Percentiles rank a stretch among this genome's conserved stretches.
Conservation (phyloP, 2,888 invertebrate genomes). For the Pyrocoelia pectoralis region DNA sequence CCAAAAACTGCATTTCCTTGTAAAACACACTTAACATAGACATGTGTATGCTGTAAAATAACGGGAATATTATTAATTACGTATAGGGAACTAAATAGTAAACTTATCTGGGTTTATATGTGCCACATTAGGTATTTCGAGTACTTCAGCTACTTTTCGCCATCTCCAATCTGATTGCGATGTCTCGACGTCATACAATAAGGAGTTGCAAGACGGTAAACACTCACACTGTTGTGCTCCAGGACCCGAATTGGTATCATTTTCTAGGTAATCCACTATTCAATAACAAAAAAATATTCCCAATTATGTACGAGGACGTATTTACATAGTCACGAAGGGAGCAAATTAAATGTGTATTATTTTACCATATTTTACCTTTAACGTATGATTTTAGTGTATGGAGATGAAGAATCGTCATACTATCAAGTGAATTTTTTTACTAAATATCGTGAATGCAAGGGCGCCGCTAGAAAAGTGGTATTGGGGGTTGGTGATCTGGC, state of each 20-base stretch:
- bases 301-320: too few relatives aligned
- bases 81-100: not conserved
- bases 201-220: constrained; percentile 16
- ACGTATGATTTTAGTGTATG: too few relatives aligned
- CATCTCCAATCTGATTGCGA: constrained; percentile 16
- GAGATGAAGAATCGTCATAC: too few relatives aligned
- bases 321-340: too few relatives aligned
- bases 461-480: too few relatives aligned
- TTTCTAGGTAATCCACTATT: not conserved
- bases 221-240: constrained; percentile 4
- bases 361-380: too few relatives aligned
- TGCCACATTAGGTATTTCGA: not conserved
- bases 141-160: not conserved
- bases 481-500: too few relatives aligned
- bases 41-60: constrained; percentile 53
- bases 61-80: not conserved
- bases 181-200: constrained; percentile 14
- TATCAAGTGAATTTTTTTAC: too few relatives aligned
- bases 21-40: constrained; percentile 71
- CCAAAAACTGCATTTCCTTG: constrained; percentile 74
- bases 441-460: too few relatives aligned
- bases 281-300: too few relatives aligned
- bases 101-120: too few relatives aligned
- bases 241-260: not conserved
- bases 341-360: too few relatives aligned